These are phyloP conservation scores for Cephus sareptanus DNA, from an alignment of 2,888 invertebrate genomes.

Conservation along the genomic window DNA sequence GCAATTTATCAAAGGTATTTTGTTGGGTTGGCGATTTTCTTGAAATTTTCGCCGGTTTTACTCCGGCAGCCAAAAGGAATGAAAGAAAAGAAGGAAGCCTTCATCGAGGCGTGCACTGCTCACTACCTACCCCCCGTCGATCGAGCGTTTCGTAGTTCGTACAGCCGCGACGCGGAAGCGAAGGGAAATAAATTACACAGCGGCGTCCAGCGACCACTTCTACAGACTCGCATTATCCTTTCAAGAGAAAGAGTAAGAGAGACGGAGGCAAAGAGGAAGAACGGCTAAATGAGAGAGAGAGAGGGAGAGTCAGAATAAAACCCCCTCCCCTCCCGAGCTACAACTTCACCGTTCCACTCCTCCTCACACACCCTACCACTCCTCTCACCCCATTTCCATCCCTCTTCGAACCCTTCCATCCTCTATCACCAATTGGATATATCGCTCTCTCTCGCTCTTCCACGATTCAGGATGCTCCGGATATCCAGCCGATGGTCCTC, in stretches of 20 bases:
- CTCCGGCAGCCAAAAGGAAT: constrained; percentile 22
- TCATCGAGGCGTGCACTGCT: constrained; percentile 43
- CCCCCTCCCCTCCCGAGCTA: constrained; percentile 22
- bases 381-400: constrained; percentile 27
- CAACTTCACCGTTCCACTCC: constrained; percentile 18
- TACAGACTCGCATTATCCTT: constrained; percentile 40
- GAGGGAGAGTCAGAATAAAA: not conserved
- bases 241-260: not conserved
- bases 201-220: constrained; percentile 52
- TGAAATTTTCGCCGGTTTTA: constrained; percentile 53
- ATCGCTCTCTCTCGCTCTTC: constrained; percentile 18
- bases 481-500: constrained; percentile 8
- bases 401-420: constrained; percentile 25
- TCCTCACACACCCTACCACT: constrained; percentile 6
- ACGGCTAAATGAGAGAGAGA: not conserved
- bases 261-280: not conserved
- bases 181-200: constrained; percentile 60
- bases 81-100: constrained; percentile 29
- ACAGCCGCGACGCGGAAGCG: constrained; percentile 61
- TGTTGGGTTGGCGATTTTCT: constrained; percentile 54
- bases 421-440: constrained; percentile 23
- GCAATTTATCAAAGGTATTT: constrained; percentile 53
- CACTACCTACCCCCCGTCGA: constrained; percentile 51
- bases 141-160: constrained; percentile 51
- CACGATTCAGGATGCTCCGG: constrained; percentile 10